Evolutionary conservation across 2,888 invertebrate genomes (phyloP).

Genomic region (Pardosa pseudoannulata): DNA sequence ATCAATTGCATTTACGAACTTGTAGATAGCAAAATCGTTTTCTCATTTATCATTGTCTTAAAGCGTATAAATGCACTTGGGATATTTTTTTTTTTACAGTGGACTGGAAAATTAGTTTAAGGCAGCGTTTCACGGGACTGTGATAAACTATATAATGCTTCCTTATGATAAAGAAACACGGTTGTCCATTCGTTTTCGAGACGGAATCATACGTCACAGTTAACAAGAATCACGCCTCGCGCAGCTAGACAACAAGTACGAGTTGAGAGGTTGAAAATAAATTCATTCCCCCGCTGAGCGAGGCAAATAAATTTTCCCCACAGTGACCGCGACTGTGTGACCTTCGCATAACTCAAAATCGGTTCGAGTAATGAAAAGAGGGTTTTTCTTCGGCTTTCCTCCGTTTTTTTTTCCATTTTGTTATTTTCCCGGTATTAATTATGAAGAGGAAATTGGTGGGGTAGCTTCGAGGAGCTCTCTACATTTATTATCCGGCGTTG

Average conservation of each 20-base stretch:
- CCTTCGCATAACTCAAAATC: slow-evolving; percentile 11
- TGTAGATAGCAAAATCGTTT: too few relatives aligned
- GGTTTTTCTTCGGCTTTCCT: background rate
- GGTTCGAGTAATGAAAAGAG: slow-evolving; percentile 6
- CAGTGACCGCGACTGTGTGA: slow-evolving; percentile 10
- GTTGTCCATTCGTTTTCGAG: background rate
- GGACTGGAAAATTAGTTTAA: too few relatives aligned
- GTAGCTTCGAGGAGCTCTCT: background rate
- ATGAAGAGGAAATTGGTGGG: slow-evolving; percentile 17
- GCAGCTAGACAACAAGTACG: background rate
- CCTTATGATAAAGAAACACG: background rate
- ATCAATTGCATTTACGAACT: too few relatives aligned
- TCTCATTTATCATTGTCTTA: too few relatives aligned
- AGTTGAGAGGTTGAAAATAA: slow-evolving; percentile 14
- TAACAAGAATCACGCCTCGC: slow-evolving; percentile 11
- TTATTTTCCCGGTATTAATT: background rate
- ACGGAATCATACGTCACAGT: background rate
- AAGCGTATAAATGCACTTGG: too few relatives aligned
- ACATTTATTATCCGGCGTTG: background rate
- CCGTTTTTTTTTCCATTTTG: too few relatives aligned
- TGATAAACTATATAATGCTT: too few relatives aligned
- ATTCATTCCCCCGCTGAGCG: slow-evolving; percentile 13
- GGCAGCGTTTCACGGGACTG: too few relatives aligned
- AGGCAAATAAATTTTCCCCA: slow-evolving; percentile 5
- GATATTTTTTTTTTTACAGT: too few relatives aligned